Conservation (phyloP, 1,140 invertebrate genomes). For the Leptopilina boulardi region DNA sequence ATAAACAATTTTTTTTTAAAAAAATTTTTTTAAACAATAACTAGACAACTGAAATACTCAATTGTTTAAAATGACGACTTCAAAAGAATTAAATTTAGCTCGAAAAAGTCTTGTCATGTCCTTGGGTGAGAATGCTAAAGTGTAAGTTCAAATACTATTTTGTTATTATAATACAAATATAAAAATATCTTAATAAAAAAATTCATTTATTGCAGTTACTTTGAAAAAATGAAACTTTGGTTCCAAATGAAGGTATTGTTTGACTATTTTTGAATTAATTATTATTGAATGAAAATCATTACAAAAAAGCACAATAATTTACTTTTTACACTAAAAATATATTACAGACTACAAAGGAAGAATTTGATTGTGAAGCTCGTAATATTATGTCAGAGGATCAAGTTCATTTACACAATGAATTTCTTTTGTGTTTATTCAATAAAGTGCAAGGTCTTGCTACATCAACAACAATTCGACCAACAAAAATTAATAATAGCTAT, state of each 20-base stretch:
- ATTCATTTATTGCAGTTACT: too few relatives aligned
- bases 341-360: slow-evolving; percentile 82
- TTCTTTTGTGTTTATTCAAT: slow-evolving; percentile 86
- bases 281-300: too few relatives aligned
- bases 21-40: too few relatives aligned
- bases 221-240: slow-evolving; percentile 83
- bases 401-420: slow-evolving; percentile 89
- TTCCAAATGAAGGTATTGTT: slow-evolving; percentile 83
- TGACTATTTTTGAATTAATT: too few relatives aligned
- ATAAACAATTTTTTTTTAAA: too few relatives aligned
- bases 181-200: slow-evolving; percentile 5
- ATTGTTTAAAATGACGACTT: slow-evolving; percentile 64
- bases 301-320: too few relatives aligned
- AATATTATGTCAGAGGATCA: slow-evolving; percentile 82
- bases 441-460: slow-evolving; percentile 84
- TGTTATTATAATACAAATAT: too few relatives aligned
- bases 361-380: slow-evolving; percentile 86
- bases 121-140: slow-evolving; percentile 80
- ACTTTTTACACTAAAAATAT: too few relatives aligned
- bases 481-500: slow-evolving; percentile 58
- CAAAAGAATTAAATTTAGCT: slow-evolving; percentile 73
- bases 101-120: slow-evolving; percentile 80
- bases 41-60: too few relatives aligned
- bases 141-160: slow-evolving; percentile 57
- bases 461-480: slow-evolving; percentile 76